Evolutionary conservation across 2,797 vertebrate species (phyloP), one percentile per base, ranked within the genome.

Genomic region (Staurois parvus): DNA sequence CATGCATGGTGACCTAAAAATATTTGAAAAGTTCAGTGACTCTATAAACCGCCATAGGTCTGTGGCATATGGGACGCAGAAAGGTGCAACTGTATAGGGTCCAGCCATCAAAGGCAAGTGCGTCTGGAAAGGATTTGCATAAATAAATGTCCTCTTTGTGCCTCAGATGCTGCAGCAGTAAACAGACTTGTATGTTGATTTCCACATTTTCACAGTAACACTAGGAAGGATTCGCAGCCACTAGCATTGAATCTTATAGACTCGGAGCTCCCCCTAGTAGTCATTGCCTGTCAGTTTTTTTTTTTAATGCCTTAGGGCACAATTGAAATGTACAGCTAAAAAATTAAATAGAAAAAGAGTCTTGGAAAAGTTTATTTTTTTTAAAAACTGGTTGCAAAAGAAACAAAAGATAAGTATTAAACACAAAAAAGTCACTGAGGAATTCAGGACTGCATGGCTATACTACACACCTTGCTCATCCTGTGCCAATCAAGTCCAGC

Each of bases 211-310:
- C 79, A 66, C 84, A 52, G 76, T 64, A 67, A 67, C 29, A 70
- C 85, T 70, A 56, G 30, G 59, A 85, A 52, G 59, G 30, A 82
- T 29, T 69, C 75, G 1, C 37, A 88, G 72, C 84, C 72, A 32
- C 32, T 68, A 42, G 76, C 40, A 72, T 34, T 84, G 76, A 19
- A 93, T 93, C 83, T 85, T 73, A 93, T 95, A 92, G 96, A 94
- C 96, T 94, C 92, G 89, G 96, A 97, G 97, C 97, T 94, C 97
- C 97, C 97, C 96, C 97, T 98, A 97, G 97, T 96, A 92, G 96
- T 83, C 91, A 80, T 6, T 0, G 30, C 21, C 78, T 72, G 90
- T 85, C 89, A 92, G 74, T 91, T 64, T 64, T 64, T 64, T 64
- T 64, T 64, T 64, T 85, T 79, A 66, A 88, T 74, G 76, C 88